Base-by-base conservation (phyloP, 2,113 vertebrate genomes). In the Psilopogon haemacephalus region DNA sequence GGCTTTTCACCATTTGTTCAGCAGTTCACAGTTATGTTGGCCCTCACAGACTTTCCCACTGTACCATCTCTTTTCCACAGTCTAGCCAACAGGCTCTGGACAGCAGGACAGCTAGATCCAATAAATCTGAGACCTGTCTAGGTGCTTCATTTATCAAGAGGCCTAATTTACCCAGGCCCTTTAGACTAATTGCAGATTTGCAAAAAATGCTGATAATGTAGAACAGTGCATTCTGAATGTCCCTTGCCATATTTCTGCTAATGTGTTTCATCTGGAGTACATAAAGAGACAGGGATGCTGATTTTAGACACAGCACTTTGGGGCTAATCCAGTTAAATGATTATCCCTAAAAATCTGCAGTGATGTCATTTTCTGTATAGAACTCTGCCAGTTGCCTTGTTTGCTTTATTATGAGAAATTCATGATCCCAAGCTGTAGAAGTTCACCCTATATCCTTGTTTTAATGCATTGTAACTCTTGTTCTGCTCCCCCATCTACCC, bases 151-250 rank as follows among this genome's bases (percentile, higher is more conserved):
- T 98, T 98, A 98, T 99, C 99, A 99, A 98, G 99, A 99, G 99
- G 98, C 98, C 98, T 99, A 98, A 99, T 99, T 99, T 99, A 99
- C 98, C 96, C 98, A 96, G 98, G 98, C 98, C 98, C 99, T 98
- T 99, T 99, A 99, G 99, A 99, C 99, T 99, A 99, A 99, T 99
- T 99, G 98, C 98, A 99, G 98, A 99, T 99, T 99, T 99, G 98
- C 97, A 98, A 98, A 99, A 99, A 99, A 98, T 99, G 99, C 99
- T 99, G 99, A 99, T 99, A 98, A 98, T 98, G 98, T 98, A 98
- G 98, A 99, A 99, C 98, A 67, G 97, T 97, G 97, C 90, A 98
- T 98, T 97, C 98, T 98, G 97, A 96, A 97, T 98, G 98, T 99
- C 98, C 98, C 98, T 98, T 98, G 98, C 98, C 98, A 98, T 99